Percentiles rank a stretch among this genome's conserved stretches.
Evolutionary conservation across 2,797 vertebrate species (phyloP).

Genomic region (Sternotherus odoratus): DNA sequence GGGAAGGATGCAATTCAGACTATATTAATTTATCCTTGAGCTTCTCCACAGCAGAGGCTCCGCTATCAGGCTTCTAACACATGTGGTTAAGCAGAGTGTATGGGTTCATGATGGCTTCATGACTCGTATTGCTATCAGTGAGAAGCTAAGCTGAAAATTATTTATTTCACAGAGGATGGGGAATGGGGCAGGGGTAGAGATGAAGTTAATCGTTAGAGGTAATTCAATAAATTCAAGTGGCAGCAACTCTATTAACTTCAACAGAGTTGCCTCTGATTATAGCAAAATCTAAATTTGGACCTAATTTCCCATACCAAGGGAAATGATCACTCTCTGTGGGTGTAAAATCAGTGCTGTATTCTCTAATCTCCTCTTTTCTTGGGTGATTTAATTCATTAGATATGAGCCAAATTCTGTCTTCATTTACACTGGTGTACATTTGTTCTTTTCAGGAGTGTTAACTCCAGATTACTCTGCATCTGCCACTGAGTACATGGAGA

Average conservation of each 20-base stretch:
- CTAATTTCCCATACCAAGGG: conserved; percentile 19
- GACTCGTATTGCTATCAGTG: conserved; percentile 42
- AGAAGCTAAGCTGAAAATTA: conserved; percentile 71
- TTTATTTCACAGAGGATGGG: conserved; percentile 38
- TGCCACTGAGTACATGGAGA: background rate
- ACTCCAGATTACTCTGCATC: background rate
- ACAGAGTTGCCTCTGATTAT: conserved; percentile 20
- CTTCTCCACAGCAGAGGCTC: conserved; percentile 17
- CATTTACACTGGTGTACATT: background rate
- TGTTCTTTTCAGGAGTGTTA: background rate
- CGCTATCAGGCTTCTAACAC: conserved; percentile 63
- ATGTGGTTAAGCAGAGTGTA: conserved; percentile 52
- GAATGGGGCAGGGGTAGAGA: conserved; percentile 31
- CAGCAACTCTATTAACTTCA: conserved; percentile 39
- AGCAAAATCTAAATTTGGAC: conserved; percentile 39
- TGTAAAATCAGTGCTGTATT: conserved; percentile 49
- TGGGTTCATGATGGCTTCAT: conserved; percentile 44
- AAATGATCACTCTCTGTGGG: conserved; percentile 34
- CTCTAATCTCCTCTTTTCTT: conserved; percentile 33
- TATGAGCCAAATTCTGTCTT: background rate
- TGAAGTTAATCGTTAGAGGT: conserved; percentile 4
- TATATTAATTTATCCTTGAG: conserved; percentile 36
- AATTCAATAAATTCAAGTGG: conserved; percentile 53
- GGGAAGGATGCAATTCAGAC: conserved; percentile 56
- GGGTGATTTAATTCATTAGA: conserved; percentile 39